These are phyloP conservation scores for Sarcoramphus papa DNA, from an alignment of 2,797 vertebrate genomes.

Conservation along the genomic window DNA sequence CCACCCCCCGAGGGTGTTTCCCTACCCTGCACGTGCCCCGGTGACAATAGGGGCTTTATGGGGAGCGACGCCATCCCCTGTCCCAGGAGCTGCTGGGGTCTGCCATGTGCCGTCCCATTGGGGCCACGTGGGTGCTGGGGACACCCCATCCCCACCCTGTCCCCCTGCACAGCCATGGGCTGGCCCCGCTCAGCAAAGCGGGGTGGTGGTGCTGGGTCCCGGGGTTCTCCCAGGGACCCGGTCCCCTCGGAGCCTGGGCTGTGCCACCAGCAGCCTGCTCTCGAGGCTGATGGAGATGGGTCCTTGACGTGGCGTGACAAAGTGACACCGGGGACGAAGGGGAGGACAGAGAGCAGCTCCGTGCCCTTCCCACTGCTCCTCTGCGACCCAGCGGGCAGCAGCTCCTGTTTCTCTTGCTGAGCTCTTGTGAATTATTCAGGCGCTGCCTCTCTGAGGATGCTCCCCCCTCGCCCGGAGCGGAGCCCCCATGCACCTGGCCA, in stretches of 20 bases:
- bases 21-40: neutral
- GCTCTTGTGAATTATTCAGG: neutral
- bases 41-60: neutral
- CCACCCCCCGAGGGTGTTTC: neutral
- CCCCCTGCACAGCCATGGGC: neutral
- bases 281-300: rapidly evolving
- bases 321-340: rapidly evolving
- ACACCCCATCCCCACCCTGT: neutral
- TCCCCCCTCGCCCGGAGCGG: rapidly evolving
- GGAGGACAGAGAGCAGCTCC: neutral
- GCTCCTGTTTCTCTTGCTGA: neutral
- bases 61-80: neutral
- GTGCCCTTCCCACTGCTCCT: neutral
- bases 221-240: neutral
- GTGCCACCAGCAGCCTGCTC: neutral
- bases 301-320: neutral
- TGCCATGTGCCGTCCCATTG: rapidly evolving
- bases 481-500: neutral
- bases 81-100: neutral
- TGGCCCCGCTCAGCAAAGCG: neutral
- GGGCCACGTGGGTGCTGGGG: neutral
- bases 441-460: neutral
- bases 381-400: neutral
- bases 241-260: rapidly evolving
- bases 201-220: neutral